Base-by-base conservation (phyloP, 2,113 vertebrate species). In the Nycticebus coucang region DNA sequence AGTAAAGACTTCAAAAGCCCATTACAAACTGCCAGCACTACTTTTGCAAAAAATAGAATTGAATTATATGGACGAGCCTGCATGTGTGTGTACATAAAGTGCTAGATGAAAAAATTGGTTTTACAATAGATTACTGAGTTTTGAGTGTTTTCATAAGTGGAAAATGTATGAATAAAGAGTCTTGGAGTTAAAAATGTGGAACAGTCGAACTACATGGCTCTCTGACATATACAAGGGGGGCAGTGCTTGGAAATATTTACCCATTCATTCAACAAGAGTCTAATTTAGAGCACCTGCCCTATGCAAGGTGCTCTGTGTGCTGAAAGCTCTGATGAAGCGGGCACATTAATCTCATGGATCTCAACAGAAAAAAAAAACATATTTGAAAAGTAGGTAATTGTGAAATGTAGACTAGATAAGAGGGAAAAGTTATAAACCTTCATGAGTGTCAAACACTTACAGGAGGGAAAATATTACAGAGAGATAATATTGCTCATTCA, bases 31-130 rank as follows among this genome's bases (percentile, higher is more conserved):
- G 26, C 57, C 82, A 88, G 59, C 59, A 85, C 8, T 59, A 59
- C 33, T 89, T 93, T 53, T 88, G 75, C 55, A 92, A 92, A 84
- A 96, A 94, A 62, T 57, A 81, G 90, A 95, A 87, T 86, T 82
- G 78, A 92, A 81, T 66, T 60, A 19, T 33, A 4, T 79, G 18
- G 64, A 28, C 72, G 18, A 89, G 62, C 50, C 53, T n/a, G 15
- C 22, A 4, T 59, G 19, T 62, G 37, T 60, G 26, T 74, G 33
- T 45, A 13, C 28, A 24, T 60, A 28, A n/a, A 95, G 35, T 33
- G 18, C 79, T 75, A 82, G 69, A 62, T 6, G 8, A 30, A 69
- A 85, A 37, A 80, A 68, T 41, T 78, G 9, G 69, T 41, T 96
- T 81, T 71, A 66, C 17, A 62, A 86, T 41, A 74, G 22, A 90